Conservation (phyloP, 2,888 invertebrate genomes). For the Phorcus lineatus region DNA sequence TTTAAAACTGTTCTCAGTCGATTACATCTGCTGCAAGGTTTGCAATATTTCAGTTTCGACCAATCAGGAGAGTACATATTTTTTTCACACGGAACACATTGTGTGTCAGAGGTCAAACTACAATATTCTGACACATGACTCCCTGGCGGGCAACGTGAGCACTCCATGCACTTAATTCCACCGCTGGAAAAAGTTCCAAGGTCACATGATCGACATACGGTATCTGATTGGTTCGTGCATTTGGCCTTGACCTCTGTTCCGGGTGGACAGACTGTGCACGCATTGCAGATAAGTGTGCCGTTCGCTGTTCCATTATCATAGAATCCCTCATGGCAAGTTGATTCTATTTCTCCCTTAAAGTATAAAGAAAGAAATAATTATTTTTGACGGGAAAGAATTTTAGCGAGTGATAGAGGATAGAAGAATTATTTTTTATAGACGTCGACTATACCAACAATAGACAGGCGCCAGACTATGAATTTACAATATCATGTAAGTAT, state of each 20-base stretch:
- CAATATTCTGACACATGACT: not conserved
- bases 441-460: no score
- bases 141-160: not conserved
- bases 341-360: not conserved
- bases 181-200: slow-evolving; percentile 1
- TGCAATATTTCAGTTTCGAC: not conserved
- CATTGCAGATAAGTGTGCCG: not conserved
- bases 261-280: not conserved
- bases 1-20: not conserved
- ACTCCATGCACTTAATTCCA: not conserved
- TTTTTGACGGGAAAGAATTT: no score
- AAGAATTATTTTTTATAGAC: no score
- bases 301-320: not conserved
- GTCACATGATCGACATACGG: slow-evolving; percentile 5
- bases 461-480: no score
- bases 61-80: not conserved
- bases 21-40: not conserved
- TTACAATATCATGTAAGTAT: no score
- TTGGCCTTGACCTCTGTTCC: not conserved
- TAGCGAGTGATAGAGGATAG: no score
- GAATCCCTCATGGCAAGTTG: not conserved
- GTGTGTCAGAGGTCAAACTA: not conserved
- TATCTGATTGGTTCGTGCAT: slow-evolving; percentile 14
- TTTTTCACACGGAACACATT: not conserved
- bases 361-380: no score